Conservation (phyloP, 1,140 invertebrate genomes). For the Caenorhabditis tropicalis region DNA sequence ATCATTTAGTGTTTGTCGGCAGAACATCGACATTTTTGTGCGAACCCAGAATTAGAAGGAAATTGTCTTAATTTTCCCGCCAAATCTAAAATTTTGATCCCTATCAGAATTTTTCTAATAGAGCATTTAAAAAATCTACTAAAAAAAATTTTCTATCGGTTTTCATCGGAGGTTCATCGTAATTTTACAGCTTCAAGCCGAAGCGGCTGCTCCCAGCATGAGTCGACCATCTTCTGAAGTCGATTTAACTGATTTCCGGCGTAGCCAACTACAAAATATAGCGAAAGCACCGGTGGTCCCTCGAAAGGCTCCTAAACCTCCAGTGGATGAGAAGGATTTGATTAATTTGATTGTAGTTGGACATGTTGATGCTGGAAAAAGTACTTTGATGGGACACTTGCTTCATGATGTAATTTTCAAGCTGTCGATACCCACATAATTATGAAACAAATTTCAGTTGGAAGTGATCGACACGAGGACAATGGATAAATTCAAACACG, state of each 20-base stretch:
- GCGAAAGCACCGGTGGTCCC: background rate
- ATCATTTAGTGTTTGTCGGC: too few relatives aligned
- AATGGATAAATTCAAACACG: constrained; percentile 97
- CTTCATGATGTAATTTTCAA: constrained; percentile 77
- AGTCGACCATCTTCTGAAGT: constrained; percentile 7
- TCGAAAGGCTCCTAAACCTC: background rate
- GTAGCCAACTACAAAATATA: background rate
- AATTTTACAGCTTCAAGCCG: background rate
- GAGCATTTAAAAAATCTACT: too few relatives aligned
- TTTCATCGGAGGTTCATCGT: too few relatives aligned
- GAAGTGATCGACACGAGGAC: constrained; percentile 87
- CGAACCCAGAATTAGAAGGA: too few relatives aligned
- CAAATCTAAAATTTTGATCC: too few relatives aligned
- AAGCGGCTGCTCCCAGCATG: background rate
- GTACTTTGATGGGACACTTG: constrained; percentile 93
- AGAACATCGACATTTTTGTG: too few relatives aligned
- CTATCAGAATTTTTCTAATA: too few relatives aligned
- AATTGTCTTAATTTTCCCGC: too few relatives aligned
- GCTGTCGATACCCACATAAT: background rate
- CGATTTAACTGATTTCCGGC: background rate
- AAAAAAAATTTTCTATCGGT: too few relatives aligned
- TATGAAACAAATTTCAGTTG: constrained; percentile 73
- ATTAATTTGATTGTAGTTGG: constrained; percentile 76
- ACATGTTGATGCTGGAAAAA: constrained; percentile 99
- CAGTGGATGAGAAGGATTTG: constrained; percentile 49